A percentile compares a stretch with the other conserved stretches of the same genome.
Conservation (phyloP, 2,797 vertebrate species). For the Arctocebus calabarensis region DNA sequence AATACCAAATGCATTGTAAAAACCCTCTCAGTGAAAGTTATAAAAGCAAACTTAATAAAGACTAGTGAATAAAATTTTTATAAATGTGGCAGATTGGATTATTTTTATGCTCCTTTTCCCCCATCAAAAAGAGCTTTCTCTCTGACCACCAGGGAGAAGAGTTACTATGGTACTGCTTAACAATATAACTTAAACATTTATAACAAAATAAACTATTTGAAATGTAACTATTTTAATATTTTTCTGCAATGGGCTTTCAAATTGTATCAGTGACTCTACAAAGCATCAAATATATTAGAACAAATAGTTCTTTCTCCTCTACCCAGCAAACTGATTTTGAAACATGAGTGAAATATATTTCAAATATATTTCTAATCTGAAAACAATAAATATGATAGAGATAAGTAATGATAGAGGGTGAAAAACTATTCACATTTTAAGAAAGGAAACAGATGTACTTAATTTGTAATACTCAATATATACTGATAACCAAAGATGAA, state of each 20-base stretch:
- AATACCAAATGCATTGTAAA: constrained; percentile 43
- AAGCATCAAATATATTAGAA: not conserved
- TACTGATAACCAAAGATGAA: too few relatives aligned
- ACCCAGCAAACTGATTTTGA: not conserved
- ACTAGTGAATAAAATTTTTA: constrained; percentile 43
- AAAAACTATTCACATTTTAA: too few relatives aligned
- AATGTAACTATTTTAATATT: not conserved
- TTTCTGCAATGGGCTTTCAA: not conserved
- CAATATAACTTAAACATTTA: not conserved
- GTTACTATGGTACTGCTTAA: not conserved
- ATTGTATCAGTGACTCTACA: not conserved
- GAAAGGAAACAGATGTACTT: too few relatives aligned
- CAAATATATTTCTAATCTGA: constrained; percentile 16
- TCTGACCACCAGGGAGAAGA: not conserved
- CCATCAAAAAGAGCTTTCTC: not conserved
- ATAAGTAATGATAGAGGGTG: not conserved
- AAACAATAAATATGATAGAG: not conserved
- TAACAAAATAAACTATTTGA: not conserved
- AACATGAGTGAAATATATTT: not conserved
- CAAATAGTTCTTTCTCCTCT: not conserved
- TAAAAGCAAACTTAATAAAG: constrained; percentile 58
- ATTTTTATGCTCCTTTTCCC: not conserved
- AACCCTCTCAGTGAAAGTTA: constrained; percentile 37
- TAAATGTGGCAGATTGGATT: not conserved
- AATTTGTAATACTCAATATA: too few relatives aligned